Evolutionary conservation across 2,797 vertebrate genomes (phyloP).

Genomic region (Eulemur mongoz): DNA sequence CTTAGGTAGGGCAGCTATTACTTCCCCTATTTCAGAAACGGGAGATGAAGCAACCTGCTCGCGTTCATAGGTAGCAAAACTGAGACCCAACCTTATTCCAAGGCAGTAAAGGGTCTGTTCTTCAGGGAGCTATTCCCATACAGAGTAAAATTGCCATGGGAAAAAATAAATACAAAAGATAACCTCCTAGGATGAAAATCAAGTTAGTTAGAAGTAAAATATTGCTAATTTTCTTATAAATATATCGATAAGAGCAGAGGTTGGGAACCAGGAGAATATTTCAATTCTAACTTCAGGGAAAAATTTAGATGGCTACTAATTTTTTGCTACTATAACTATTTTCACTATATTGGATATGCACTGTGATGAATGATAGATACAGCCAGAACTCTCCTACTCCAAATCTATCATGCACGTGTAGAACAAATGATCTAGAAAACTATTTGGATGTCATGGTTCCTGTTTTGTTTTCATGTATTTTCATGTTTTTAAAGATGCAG

Average conservation of each 20-base stretch:
- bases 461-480: neutral
- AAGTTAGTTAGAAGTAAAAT: slow-evolving; percentile 37
- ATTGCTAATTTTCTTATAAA: slow-evolving; percentile 27
- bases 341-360: neutral
- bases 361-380: neutral
- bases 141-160: neutral
- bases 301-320: neutral
- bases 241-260: neutral
- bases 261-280: neutral
- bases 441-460: neutral
- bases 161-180: neutral
- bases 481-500: neutral
- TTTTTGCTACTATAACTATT: slow-evolving; percentile 11
- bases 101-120: neutral
- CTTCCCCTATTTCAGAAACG: neutral
- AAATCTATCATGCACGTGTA: neutral
- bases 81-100: slow-evolving; percentile 11
- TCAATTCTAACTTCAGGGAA: neutral
- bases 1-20: neutral
- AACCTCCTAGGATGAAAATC: neutral
- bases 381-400: neutral
- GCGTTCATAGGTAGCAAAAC: neutral
- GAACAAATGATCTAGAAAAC: neutral
- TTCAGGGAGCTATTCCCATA: neutral
- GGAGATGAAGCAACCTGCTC: neutral